Evolutionary conservation across 2,113 vertebrate genomes (phyloP), one percentile per base, ranked within the genome.

Genomic region (Lonchura striata): DNA sequence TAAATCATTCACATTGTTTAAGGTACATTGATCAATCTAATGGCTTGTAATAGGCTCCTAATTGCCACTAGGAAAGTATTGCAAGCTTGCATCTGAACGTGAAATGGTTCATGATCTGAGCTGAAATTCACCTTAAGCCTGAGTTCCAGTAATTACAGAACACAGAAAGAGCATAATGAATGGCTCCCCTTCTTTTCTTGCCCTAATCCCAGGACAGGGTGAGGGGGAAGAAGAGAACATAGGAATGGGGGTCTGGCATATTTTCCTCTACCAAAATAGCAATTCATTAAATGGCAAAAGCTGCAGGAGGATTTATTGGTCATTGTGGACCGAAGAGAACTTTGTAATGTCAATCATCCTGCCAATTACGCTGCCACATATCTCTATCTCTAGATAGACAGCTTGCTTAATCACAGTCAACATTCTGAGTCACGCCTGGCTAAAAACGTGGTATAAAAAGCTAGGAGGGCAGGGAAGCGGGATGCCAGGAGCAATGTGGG

Each of bases 1-100:
- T 99, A 99, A 99, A 99, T 99, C 99, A 99, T 98, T 98, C 98
- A 94, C 98, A 99, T 99, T 99, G 98, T 99, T 99, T 99, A 99
- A 99, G 99, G 98, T 99, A 99, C 99, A 99, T 99, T 99, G 99
- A 99, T 99, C 99, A 99, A 98, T 99, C 98, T 99, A 99, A 99
- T 99, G 98, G 98, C 98, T 99, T 98, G 99, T 99, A 99, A 99
- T 99, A 98, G 98, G 98, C 96, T 99, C 98, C 98, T 99, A 99
- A 99, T 99, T 99, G 98, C 98, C 98, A 97, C 96, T 95, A 98
- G 98, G 98, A 98, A 98, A 98, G 98, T 98, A 95, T 93, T 95
- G 98, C 98, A 98, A 98, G 97, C 98, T 97, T 98, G 96, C 95
- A 97, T 97, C 94, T 96, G 97, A 97, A 97, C 91, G 86, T 95